Evolutionary conservation across 2,888 invertebrate genomes (phyloP).

Genomic region (Cerastis rubricosa): DNA sequence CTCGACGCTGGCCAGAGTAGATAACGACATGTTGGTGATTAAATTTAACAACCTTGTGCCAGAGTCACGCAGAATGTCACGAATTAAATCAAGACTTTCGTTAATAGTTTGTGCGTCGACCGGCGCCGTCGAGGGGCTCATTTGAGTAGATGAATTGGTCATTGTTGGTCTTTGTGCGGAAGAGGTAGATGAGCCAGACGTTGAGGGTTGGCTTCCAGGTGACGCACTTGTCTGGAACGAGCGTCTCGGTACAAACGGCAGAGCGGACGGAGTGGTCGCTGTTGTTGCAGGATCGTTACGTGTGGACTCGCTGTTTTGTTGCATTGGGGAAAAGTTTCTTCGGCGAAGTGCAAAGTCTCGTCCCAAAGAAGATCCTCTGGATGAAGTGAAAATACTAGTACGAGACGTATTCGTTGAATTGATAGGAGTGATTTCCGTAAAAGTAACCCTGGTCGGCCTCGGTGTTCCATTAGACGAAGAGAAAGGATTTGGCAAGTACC

Average conservation of each 20-base stretch:
- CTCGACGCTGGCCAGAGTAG: conserved; percentile 82
- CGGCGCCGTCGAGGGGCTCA: conserved; percentile 76
- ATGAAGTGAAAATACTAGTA: conserved; percentile 84
- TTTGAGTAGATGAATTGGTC: conserved; percentile 80
- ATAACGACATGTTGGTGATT: conserved; percentile 87
- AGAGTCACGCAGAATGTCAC: conserved; percentile 87
- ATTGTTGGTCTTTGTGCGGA: conserved; percentile 73
- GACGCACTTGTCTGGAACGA: conserved; percentile 59
- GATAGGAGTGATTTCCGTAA: conserved; percentile 69
- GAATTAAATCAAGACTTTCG: conserved; percentile 86
- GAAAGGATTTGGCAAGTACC: conserved; percentile 85
- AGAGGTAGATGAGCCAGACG: conserved; percentile 68
- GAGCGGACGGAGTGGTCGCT: conserved; percentile 50
- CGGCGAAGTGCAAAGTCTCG: conserved; percentile 73
- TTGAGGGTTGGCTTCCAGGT: conserved; percentile 65
- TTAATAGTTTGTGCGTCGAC: conserved; percentile 86
- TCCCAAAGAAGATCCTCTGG: conserved; percentile 72
- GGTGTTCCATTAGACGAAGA: conserved; percentile 76
- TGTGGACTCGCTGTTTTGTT: conserved; percentile 55
- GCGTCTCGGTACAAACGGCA: conserved; percentile 53
- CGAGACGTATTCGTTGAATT: conserved; percentile 78
- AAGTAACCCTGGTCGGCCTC: conserved; percentile 71
- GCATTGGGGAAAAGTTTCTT: conserved; percentile 72
- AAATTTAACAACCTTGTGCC: conserved; percentile 86
- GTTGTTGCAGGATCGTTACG: conserved; percentile 51